A percentile compares a stretch with the other conserved stretches of the same genome.
Conservation (phyloP, 2,888 invertebrate genomes). For the Poecilobothrus nobilitatus region DNA sequence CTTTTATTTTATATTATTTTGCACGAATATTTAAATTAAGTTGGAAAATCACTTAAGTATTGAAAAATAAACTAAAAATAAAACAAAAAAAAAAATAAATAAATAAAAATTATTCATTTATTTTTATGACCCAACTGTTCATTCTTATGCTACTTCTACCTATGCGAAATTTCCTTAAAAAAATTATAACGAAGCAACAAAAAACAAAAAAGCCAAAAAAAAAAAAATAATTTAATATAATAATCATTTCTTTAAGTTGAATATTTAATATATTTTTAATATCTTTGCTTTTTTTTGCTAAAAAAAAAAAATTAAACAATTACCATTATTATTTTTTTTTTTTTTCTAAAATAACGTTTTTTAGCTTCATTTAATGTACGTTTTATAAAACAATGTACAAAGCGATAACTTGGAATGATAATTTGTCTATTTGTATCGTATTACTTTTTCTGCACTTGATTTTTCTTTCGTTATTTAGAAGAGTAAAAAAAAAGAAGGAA, state of each 20-base stretch:
- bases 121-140: neutral
- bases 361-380: too few relatives aligned
- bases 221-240: neutral
- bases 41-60: neutral
- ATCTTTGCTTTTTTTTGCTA: neutral
- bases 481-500: too few relatives aligned
- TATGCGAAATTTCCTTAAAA: neutral
- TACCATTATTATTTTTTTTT: too few relatives aligned
- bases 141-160: neutral
- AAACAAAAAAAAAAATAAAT: neutral
- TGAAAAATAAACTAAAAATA: neutral
- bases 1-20: neutral
- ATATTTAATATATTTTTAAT: neutral
- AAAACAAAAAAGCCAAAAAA: too few relatives aligned
- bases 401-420: too few relatives aligned
- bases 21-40: constrained; percentile 2
- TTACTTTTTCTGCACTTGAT: too few relatives aligned
- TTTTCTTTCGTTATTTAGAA: too few relatives aligned
- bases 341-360: too few relatives aligned
- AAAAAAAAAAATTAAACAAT: too few relatives aligned
- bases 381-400: too few relatives aligned
- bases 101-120: neutral
- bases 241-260: neutral
- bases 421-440: too few relatives aligned
- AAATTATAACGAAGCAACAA: neutral